Conservation (phyloP, 2,888 invertebrate genomes). For the Drosophila histrio region DNA sequence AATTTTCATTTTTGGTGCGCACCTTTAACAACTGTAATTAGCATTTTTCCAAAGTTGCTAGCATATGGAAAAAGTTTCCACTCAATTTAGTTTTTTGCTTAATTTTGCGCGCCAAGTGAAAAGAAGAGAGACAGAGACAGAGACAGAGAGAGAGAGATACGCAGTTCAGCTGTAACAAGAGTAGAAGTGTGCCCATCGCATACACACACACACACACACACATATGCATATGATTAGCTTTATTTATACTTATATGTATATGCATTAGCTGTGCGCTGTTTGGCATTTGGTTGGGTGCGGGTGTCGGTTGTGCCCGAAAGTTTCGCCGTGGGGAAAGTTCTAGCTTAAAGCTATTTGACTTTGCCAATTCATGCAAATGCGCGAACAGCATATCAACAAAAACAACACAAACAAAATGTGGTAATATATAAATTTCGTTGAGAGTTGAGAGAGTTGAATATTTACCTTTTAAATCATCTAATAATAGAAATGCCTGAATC, state of each 20-base stretch:
- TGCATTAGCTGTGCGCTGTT: slow-evolving; percentile 66
- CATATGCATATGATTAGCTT: neutral
- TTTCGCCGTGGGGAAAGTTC: slow-evolving; percentile 66
- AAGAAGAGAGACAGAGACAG: too few relatives aligned
- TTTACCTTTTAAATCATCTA: slow-evolving; percentile 2
- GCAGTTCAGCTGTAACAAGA: slow-evolving; percentile 48
- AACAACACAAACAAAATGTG: slow-evolving; percentile 15
- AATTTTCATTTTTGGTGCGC: slow-evolving; percentile 41
- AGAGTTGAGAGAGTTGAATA: slow-evolving; percentile 17
- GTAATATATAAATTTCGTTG: slow-evolving; percentile 20
- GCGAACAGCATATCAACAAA: slow-evolving; percentile 22
- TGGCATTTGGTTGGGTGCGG: slow-evolving; percentile 63
- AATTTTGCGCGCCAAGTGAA: slow-evolving; percentile 55
- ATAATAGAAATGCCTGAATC: slow-evolving; percentile 9
- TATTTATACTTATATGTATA: slow-evolving; percentile 19
- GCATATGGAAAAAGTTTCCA: slow-evolving; percentile 56
- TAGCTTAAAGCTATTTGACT: slow-evolving; percentile 33
- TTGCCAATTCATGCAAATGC: slow-evolving; percentile 60
- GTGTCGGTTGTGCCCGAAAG: slow-evolving; percentile 39
- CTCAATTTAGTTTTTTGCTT: slow-evolving; percentile 63
- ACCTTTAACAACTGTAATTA: slow-evolving; percentile 54
- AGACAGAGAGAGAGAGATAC: slow-evolving; percentile 13
- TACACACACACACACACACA: slow-evolving; percentile 10
- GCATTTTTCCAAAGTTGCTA: slow-evolving; percentile 37
- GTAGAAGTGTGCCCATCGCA: slow-evolving; percentile 41